Evolutionary conservation across 35 echinoderm and acorn worm species (phyloP).

Genomic region (Eucidaris tribuloides): DNA sequence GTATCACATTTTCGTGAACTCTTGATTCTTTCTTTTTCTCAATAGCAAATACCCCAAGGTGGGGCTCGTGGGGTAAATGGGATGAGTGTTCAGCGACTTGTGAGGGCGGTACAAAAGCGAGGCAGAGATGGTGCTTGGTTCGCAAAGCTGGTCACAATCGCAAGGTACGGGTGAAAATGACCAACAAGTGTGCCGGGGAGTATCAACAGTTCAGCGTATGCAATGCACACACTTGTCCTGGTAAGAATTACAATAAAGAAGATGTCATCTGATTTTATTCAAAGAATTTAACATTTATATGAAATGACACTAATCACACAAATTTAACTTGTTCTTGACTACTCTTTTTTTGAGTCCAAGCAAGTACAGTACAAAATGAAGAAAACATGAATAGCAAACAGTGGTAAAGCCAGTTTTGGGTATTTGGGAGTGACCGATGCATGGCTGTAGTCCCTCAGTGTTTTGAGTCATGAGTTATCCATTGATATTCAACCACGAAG

Average conservation of each 20-base stretch:
- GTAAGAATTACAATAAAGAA: not conserved
- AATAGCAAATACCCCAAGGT: conserved; percentile 30
- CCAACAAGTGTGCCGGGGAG: conserved; percentile 29
- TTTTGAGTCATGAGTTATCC: no score
- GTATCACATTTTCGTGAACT: not conserved
- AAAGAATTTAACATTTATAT: no score
- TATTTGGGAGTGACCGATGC: no score
- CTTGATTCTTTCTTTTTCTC: not conserved
- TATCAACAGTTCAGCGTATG: conserved; percentile 32
- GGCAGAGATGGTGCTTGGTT: conserved; percentile 20
- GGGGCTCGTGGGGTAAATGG: conserved; percentile 66
- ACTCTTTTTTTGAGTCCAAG: no score
- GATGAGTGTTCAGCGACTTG: conserved; percentile 53
- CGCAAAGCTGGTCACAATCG: not conserved
- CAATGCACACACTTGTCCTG: conserved; percentile 26
- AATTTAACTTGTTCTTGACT: no score
- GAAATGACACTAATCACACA: no score
- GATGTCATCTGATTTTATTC: not conserved
- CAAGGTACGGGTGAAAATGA: not conserved
- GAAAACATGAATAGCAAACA: no score
- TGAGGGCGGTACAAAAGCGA: conserved; percentile 31
- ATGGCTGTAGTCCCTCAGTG: no score
- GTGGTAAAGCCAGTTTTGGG: no score
- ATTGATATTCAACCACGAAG: no score
- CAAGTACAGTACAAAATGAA: no score